Conservation (phyloP, 2,113 vertebrate genomes). For the Megaleporinus macrocephalus region DNA sequence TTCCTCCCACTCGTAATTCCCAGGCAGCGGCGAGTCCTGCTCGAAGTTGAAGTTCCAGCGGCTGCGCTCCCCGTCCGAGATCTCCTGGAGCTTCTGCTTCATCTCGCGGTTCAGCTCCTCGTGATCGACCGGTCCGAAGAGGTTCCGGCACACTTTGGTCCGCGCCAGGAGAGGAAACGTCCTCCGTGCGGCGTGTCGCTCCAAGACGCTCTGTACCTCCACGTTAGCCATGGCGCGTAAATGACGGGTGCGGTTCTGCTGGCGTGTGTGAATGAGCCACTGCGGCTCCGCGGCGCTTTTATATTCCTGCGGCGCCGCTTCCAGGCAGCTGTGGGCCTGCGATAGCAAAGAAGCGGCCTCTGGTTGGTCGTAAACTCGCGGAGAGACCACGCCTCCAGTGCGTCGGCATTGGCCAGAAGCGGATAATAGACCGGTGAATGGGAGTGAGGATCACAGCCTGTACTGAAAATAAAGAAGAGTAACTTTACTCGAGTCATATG, state of each 20-base stretch:
- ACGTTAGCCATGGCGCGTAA: constrained; percentile 45
- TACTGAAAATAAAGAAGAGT: no score
- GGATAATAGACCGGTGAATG: background rate
- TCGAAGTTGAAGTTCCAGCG: constrained; percentile 93
- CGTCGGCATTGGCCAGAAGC: background rate
- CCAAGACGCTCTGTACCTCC: constrained; percentile 39
- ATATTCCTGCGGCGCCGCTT: constrained; percentile 29
- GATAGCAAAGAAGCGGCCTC: constrained; percentile 10
- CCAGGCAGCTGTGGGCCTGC: constrained; percentile 24
- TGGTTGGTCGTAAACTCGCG: constrained; percentile 51
- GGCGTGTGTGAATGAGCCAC: background rate
- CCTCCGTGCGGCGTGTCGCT: constrained; percentile 55
- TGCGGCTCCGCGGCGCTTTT: constrained; percentile 29
- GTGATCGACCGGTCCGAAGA: constrained; percentile 89
- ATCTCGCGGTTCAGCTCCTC: constrained; percentile 84
- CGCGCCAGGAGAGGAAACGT: constrained; percentile 65
- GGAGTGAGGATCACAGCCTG: background rate
- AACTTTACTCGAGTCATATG: no score
- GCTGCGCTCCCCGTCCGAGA: constrained; percentile 79
- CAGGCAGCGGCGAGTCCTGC: constrained; percentile 78
- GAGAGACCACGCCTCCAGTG: constrained; percentile 4
- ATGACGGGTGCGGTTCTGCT: background rate
- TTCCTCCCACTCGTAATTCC: constrained; percentile 83
- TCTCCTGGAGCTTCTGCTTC: constrained; percentile 75
- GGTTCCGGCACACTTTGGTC: constrained; percentile 79